Evolutionary conservation across 1,140 invertebrate genomes (phyloP).

Genomic region (Sinonovacula constricta): DNA sequence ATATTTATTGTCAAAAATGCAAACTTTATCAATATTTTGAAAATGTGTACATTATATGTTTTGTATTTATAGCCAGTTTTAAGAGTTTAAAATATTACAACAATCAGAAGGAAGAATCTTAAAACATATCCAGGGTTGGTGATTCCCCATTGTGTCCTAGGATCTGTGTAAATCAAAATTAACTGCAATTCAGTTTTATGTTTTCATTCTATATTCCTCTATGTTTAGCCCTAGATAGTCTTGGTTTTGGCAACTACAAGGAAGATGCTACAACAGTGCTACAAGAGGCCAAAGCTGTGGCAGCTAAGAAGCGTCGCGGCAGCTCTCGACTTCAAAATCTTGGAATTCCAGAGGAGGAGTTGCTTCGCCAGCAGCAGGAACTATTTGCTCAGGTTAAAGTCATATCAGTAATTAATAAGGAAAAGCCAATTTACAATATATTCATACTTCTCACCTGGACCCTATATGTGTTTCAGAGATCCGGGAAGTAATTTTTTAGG

Average conservation of each 20-base stretch:
- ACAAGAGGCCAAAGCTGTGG: constrained; percentile 97
- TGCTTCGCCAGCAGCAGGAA: constrained; percentile 97
- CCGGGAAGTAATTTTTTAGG: not conserved
- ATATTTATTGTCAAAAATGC: too few species aligned
- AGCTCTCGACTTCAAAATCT: constrained; percentile 97
- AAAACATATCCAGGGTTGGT: too few species aligned
- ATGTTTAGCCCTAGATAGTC: constrained; percentile 89
- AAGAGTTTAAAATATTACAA: too few species aligned
- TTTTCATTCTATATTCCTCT: constrained; percentile 1
- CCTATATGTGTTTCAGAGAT: not conserved
- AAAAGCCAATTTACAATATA: not conserved
- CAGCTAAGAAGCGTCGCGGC: constrained; percentile 94
- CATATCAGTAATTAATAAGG: not conserved
- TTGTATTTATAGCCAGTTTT: too few species aligned
- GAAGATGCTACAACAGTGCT: constrained; percentile 95
- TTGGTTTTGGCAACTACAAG: constrained; percentile 96
- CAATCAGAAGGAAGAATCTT: too few species aligned
- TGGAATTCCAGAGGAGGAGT: constrained; percentile 98
- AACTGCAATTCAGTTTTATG: too few species aligned
- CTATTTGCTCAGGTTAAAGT: constrained; percentile 92
- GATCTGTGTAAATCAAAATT: too few species aligned
- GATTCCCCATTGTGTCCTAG: too few species aligned
- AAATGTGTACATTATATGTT: too few species aligned
- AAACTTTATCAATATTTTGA: too few species aligned
- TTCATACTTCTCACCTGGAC: not conserved